Evolutionary conservation across 2,888 invertebrate genomes (phyloP), one percentile per base, ranked within the genome.

Genomic region (Leistus spinibarbis): DNA sequence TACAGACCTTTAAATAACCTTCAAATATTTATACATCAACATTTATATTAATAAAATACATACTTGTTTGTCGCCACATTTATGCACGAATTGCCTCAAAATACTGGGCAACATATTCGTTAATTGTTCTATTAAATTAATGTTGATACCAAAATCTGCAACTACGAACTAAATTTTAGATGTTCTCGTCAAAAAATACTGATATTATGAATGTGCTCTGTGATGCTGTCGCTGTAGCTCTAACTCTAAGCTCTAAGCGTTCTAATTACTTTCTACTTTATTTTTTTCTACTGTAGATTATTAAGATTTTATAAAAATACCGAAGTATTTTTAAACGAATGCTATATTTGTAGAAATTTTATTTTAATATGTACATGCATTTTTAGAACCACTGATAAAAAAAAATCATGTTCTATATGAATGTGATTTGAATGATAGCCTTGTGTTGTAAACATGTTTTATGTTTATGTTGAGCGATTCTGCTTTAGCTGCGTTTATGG

Each of bases 61-160:
- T 83, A 87, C 87, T 80, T 86, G 86, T 79, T 85, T 83, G 66
- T 83, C 82, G 77, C 84, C 81, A 63, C 82, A 82, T 79, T 84
- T 85, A 78, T 82, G 84, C 79, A 85, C 82, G 68, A 86, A 79
- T 77, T 81, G 82, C 80, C 85, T 83, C 76, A 85, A 81, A 81
- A 84, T 86, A 77, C 81, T 84, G 40, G 86, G 86, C 78, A 87
- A 82, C 87, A 87, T 87, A 81, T 83, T 82, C 76, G 53, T 69
- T 56, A 57, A 64, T 72, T 77, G 67, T 78, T 74, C 0, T 78
- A 40, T 40, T 40, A 40, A 40, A 40, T 40, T 40, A 40, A 40
- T 40, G 0, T 40, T 40, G 40, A 7, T 40, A 13, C 13, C 13
- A 40, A 4, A 3, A 40, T 10, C 13, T 13, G 40, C 5, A 40